These are phyloP conservation scores for Poecile montanus DNA, from an alignment of 2,797 vertebrate genomes.

Conservation along the genomic window DNA sequence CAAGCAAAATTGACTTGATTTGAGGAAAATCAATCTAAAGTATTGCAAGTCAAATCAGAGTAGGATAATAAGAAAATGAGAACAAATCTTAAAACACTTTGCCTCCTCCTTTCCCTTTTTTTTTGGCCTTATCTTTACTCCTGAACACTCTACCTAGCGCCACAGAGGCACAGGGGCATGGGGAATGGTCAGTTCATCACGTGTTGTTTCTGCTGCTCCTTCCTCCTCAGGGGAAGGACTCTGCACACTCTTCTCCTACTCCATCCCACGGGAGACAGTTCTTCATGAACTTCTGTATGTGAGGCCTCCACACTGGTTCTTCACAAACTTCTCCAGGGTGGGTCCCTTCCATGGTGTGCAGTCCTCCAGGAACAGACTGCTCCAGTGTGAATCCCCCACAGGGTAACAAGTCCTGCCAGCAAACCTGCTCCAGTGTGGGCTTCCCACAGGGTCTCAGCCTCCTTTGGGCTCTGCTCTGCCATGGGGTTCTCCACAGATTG, in stretches of 20 bases:
- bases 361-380: background rate
- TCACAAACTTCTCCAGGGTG: background rate
- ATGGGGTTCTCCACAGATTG: background rate
- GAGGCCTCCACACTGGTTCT: background rate
- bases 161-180: accelerated
- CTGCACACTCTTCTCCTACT: background rate
- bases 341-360: background rate
- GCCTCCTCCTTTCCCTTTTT: accelerated
- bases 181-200: background rate
- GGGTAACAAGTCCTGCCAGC: background rate
- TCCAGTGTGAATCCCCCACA: accelerated
- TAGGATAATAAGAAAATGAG: background rate
- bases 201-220: background rate
- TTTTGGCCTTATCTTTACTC: background rate
- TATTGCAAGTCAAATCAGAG: background rate
- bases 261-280: background rate
- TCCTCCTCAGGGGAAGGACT: background rate
- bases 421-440: background rate
- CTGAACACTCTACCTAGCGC: background rate
- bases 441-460: background rate
- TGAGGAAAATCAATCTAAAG: background rate
- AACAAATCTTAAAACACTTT: background rate
- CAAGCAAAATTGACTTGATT: background rate
- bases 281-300: background rate
- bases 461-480: background rate